A percentile compares a stretch with the other conserved stretches of the same genome.
Conservation (phyloP, 2,797 vertebrate genomes). For the Peromyscus nudipes region DNA sequence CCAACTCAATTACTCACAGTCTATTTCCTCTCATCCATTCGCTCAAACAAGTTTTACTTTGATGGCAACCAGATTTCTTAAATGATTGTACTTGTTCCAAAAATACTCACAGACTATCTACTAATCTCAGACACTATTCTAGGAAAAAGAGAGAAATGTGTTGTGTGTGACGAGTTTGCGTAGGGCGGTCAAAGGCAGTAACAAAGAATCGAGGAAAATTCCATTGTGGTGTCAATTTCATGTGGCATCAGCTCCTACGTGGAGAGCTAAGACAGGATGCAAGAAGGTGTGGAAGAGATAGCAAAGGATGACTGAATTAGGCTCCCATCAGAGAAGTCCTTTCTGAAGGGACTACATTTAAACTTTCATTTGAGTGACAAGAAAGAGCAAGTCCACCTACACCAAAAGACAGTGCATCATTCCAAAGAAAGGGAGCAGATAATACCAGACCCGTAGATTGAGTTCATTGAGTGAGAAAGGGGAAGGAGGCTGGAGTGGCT, state of each 20-base stretch:
- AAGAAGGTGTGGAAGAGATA: accelerated
- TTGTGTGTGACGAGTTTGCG: neutral
- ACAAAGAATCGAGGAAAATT: neutral
- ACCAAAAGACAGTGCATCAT: neutral
- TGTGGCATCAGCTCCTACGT: neutral
- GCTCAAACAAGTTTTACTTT: slow-evolving; percentile 18
- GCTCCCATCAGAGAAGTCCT: neutral
- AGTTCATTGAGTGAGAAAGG: accelerated
- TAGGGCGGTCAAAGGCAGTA: neutral
- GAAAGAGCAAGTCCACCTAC: neutral
- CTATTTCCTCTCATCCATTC: neutral
- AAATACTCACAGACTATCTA: neutral
- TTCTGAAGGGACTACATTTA: neutral
- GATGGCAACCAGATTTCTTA: neutral
- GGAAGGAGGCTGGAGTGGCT: neutral
- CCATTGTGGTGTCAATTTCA: too few relatives aligned
- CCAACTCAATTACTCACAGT: neutral
- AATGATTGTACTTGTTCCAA: slow-evolving; percentile 18
- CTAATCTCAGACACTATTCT: neutral
- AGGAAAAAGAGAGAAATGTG: neutral
- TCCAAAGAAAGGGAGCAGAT: neutral
- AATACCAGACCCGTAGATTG: neutral
- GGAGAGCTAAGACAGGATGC: neutral
- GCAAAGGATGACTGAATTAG: too few relatives aligned
- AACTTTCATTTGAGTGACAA: neutral